phyloP scores from a whole-genome alignment of 2,113 vertebrate genomes.

The Rutilus rutilus region DNA sequence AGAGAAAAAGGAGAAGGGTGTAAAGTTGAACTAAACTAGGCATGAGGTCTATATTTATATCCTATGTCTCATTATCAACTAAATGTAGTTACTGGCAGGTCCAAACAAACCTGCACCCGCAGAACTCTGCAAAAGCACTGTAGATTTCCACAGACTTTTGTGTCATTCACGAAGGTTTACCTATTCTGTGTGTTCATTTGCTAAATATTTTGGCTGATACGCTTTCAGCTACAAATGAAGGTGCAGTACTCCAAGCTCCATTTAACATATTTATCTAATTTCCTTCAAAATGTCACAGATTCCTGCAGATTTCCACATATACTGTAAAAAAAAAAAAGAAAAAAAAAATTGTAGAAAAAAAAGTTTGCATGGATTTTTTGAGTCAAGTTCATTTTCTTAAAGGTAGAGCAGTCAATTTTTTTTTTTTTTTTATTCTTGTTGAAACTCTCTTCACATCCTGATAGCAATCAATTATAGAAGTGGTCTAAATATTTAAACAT shows the following conservation, averaged over 20 bases:
- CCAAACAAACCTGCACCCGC: background rate
- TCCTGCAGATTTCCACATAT: background rate
- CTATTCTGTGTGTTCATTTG: background rate
- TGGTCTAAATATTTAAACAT: no score
- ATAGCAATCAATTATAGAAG: no score
- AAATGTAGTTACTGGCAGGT: background rate
- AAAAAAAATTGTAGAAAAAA: background rate
- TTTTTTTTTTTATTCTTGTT: no score
- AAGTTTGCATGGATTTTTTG: no score
- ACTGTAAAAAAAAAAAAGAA: background rate
- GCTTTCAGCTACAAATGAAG: background rate
- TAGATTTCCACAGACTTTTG: background rate
- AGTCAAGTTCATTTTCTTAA: no score
- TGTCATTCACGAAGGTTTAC: background rate
- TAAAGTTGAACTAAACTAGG: constrained; percentile 19
- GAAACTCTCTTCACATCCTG: no score
- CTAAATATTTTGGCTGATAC: background rate
- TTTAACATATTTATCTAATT: background rate
- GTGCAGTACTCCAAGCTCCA: background rate
- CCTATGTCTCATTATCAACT: constrained; percentile 1
- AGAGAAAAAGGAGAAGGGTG: constrained; percentile 28
- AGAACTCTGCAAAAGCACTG: background rate
- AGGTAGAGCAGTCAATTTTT: no score
- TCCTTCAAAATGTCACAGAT: no score
- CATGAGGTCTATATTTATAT: constrained; percentile 4